Evolutionary conservation across 1,140 invertebrate genomes (phyloP).

Genomic region (Philopotamus ludificatus): DNA sequence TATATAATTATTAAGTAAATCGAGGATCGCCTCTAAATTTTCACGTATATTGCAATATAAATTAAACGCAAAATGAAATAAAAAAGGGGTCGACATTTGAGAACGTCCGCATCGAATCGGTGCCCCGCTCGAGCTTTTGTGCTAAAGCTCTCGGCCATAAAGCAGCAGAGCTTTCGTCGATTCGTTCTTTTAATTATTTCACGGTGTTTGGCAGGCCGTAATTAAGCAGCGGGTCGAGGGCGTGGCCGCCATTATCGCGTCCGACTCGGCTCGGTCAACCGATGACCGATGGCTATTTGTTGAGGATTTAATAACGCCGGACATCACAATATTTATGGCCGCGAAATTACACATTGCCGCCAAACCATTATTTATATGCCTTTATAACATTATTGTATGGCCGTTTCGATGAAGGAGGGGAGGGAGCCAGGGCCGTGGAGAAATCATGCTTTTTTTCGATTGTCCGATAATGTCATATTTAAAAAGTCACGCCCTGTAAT

Average conservation of each 20-base stretch:
- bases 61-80: too few relatives aligned
- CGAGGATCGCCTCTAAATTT: too few relatives aligned
- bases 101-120: too few relatives aligned
- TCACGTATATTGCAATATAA: too few relatives aligned
- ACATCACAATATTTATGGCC: neutral
- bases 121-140: neutral
- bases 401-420: too few relatives aligned
- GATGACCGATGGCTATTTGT: neutral
- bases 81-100: too few relatives aligned
- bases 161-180: neutral
- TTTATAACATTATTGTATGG: neutral
- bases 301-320: neutral
- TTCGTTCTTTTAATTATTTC: neutral
- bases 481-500: neutral
- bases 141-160: neutral
- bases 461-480: neutral
- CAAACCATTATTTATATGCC: neutral
- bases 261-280: neutral
- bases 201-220: neutral
- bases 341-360: neutral
- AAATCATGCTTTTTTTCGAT: too few relatives aligned
- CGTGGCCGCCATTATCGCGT: neutral
- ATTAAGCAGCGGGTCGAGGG: neutral
- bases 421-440: too few relatives aligned
- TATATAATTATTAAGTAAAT: too few relatives aligned